Evolutionary conservation across 2,888 invertebrate species (phyloP).

Genomic region (Drosophila ezoana): DNA sequence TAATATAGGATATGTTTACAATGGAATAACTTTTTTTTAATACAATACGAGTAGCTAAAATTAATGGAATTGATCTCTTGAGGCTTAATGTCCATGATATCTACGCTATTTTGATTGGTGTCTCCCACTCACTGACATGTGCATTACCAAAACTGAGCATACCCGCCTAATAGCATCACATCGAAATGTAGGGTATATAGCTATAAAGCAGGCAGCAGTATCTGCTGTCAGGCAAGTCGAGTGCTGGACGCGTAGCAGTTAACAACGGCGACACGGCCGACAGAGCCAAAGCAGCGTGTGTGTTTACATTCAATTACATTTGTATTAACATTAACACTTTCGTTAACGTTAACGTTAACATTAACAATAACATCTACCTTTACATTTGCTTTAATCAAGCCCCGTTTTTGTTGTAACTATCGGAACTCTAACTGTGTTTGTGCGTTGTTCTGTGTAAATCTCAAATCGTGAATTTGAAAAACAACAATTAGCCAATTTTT

Average conservation of each 20-base stretch:
- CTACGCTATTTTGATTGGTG: neutral
- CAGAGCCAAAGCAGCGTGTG: conserved; percentile 8
- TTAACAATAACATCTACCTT: conserved; percentile 3
- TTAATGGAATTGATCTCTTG: too few species aligned
- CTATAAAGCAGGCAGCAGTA: conserved; percentile 66
- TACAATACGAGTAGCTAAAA: too few species aligned
- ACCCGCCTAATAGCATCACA: conserved; percentile 1
- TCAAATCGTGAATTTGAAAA: neutral
- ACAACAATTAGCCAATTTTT: conserved; percentile 7
- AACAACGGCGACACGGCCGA: conserved; percentile 48
- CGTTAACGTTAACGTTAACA: conserved; percentile 9
- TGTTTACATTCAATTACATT: conserved; percentile 4
- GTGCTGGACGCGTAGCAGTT: conserved; percentile 67
- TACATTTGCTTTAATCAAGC: conserved; percentile 3
- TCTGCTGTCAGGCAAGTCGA: conserved; percentile 62
- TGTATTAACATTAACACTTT: conserved; percentile 11
- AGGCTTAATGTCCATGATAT: neutral
- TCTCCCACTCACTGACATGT: neutral
- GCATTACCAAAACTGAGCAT: conserved; percentile 1
- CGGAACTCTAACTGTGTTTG: neutral
- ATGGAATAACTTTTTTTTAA: too few species aligned
- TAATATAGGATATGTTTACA: neutral
- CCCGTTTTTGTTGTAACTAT: neutral
- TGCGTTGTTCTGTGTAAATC: conserved; percentile 9
- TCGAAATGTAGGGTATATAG: conserved; percentile 37